Evolutionary conservation across 2,797 vertebrate genomes (phyloP).

Genomic region (Meriones psammophilus): DNA sequence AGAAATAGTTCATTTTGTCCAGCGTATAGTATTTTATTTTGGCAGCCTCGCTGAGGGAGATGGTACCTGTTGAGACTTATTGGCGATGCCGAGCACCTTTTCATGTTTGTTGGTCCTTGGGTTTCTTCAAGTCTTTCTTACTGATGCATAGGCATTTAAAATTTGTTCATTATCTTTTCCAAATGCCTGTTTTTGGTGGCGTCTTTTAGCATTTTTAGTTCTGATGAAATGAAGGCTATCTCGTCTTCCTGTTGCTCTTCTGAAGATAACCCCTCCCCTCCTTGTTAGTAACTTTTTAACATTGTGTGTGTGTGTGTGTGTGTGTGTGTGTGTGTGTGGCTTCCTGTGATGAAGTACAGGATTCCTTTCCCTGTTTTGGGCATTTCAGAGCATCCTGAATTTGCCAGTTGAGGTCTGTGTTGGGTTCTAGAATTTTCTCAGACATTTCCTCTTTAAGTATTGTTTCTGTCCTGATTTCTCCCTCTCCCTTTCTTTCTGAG

Average conservation of each 20-base stretch:
- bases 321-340: not conserved
- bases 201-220: conserved; percentile 41
- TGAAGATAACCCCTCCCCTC: not conserved
- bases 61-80: not conserved
- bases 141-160: not conserved
- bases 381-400: conserved; percentile 22
- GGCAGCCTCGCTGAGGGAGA: not conserved
- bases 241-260: not conserved
- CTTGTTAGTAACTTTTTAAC: not conserved
- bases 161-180: conserved; percentile 37
- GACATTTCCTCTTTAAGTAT: not conserved
- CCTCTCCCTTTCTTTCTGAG: not conserved
- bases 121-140: not conserved
- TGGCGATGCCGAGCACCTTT: conserved; percentile 9
- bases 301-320: not conserved
- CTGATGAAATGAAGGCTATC: not conserved
- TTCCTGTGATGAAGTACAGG: not conserved
- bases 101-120: not conserved
- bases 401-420: conserved; percentile 4
- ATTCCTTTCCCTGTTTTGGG: conserved; percentile 35
- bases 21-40: not conserved
- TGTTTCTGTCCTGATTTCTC: not conserved
- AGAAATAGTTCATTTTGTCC: not conserved
- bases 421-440: conserved; percentile 58
- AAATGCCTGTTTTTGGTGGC: conserved; percentile 34